These are phyloP conservation scores for Parasteatoda tepidariorum DNA, from an alignment of 1,140 invertebrate genomes.

Conservation along the genomic window DNA sequence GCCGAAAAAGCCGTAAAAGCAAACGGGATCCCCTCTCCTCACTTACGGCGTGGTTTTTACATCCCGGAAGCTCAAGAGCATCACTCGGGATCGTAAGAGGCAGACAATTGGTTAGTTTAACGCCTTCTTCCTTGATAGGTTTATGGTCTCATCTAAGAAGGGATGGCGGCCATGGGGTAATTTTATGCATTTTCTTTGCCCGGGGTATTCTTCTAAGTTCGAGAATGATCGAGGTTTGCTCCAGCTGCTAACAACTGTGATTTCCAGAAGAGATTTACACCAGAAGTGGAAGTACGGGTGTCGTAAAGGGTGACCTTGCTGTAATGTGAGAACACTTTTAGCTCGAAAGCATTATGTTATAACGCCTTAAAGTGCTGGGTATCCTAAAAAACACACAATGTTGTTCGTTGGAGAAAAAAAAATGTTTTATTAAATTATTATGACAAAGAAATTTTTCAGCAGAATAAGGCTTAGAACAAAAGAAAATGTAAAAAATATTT, in stretches of 20 bases:
- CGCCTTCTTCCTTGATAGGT: slow-evolving; percentile 43
- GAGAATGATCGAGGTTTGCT: background rate
- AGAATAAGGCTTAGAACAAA: too few relatives aligned
- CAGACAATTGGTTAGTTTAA: slow-evolving; percentile 57
- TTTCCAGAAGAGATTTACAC: background rate
- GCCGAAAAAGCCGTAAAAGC: slow-evolving; percentile 40
- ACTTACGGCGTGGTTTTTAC: slow-evolving; percentile 28
- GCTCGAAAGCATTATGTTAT: too few relatives aligned
- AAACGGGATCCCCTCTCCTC: slow-evolving; percentile 19
- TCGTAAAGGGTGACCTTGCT: too few relatives aligned
- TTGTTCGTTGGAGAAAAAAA: too few relatives aligned
- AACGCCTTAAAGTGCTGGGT: too few relatives aligned
- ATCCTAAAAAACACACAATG: too few relatives aligned
- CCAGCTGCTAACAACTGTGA: background rate
- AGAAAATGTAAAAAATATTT: too few relatives aligned
- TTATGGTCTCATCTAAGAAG: slow-evolving; percentile 30
- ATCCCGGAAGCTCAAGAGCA: slow-evolving; percentile 24
- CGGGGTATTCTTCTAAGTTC: too few relatives aligned
- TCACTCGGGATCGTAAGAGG: slow-evolving; percentile 38
- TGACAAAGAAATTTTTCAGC: too few relatives aligned
- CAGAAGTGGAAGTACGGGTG: background rate
- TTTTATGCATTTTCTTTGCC: slow-evolving; percentile 38
- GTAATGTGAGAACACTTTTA: too few relatives aligned
- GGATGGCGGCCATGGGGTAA: slow-evolving; percentile 26
- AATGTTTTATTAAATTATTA: too few relatives aligned